A percentile compares a stretch with the other conserved stretches of the same genome.
phyloP scores from a whole-genome alignment of 2,797 vertebrate species.

The Limnodromus scolopaceus region DNA sequence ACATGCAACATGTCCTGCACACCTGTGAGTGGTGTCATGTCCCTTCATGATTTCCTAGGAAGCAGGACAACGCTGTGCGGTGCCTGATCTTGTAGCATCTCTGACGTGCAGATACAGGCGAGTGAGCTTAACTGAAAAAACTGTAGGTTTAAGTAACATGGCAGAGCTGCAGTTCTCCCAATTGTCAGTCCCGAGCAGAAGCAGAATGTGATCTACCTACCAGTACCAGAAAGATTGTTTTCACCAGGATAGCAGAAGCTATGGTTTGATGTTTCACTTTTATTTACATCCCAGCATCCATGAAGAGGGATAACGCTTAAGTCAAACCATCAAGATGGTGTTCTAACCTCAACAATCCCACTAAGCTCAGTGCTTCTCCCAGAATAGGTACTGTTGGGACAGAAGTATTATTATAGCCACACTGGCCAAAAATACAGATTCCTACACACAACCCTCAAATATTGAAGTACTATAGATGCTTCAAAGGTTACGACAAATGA shows the following conservation, averaged over 20 bases:
- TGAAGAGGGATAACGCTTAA: background rate
- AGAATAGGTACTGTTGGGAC: background rate
- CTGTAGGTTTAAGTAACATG: fast-evolving
- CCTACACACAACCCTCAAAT: background rate
- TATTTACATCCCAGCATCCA: background rate
- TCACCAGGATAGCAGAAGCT: background rate
- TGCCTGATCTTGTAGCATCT: background rate
- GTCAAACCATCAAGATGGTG: background rate
- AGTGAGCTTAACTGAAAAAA: background rate
- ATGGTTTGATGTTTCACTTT: background rate
- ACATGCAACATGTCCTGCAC: background rate
- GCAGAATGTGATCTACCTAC: background rate
- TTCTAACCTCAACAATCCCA: background rate
- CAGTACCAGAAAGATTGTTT: background rate
- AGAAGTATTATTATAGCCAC: background rate
- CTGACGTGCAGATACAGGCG: background rate
- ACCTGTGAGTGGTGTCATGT: background rate
- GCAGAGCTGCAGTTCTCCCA: background rate
- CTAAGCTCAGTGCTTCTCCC: background rate
- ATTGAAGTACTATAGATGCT: background rate
- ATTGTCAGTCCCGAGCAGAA: background rate
- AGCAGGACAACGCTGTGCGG: background rate
- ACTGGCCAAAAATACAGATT: background rate
- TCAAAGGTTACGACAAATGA: background rate
- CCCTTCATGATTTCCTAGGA: background rate